Base-by-base conservation (phyloP, 2,888 invertebrate genomes). In the Amiota communis region DNA sequence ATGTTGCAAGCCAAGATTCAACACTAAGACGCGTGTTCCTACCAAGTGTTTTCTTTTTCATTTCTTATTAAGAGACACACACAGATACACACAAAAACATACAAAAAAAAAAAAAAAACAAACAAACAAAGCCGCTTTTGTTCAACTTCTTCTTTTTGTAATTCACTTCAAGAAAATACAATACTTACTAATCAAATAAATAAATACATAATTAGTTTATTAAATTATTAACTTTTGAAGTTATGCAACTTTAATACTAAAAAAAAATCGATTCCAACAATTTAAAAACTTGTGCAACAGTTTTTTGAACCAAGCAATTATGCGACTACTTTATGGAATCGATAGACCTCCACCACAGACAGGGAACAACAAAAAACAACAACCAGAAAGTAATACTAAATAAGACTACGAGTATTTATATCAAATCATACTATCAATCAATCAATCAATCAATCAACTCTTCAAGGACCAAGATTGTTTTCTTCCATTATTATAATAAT, bases 391-490 rank as follows among this genome's bases (percentile, higher is more conserved):
- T 23, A 23, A 23, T 23, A 23, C 23, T 23, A 23, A 23, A 23
- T 23, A 23, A 1, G 1, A 36, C 36, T 36, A 36, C 0, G 36
- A 36, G 2, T 36, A 67, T 73, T 65, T 23, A 73, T 36, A 75
- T 73, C 73, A 67, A 74, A 53, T 74, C 74, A 72, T 68, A 67
- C n/a, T n/a, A n/a, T n/a, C n/a, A n/a, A n/a, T 73, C 70, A 72
- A 57, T 48, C 65, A 76, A 71, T 75, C 74, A 12, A 53, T 68
- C 73, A 71, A 67, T n/a, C 59, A 83, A 83, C 75, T 83, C 83
- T 86, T 86, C 80, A 79, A 83, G 83, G 83, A 86, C 86, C 83
- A 83, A 83, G 86, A 83, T 61, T 68, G 15, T 53, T 57, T 63
- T 36, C 17, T 36, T 36, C 36, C 36, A 36, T 36, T 36, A 36